Evolutionary conservation across 2,797 vertebrate species (phyloP).

Genomic region (Typhlichthys subterraneus): DNA sequence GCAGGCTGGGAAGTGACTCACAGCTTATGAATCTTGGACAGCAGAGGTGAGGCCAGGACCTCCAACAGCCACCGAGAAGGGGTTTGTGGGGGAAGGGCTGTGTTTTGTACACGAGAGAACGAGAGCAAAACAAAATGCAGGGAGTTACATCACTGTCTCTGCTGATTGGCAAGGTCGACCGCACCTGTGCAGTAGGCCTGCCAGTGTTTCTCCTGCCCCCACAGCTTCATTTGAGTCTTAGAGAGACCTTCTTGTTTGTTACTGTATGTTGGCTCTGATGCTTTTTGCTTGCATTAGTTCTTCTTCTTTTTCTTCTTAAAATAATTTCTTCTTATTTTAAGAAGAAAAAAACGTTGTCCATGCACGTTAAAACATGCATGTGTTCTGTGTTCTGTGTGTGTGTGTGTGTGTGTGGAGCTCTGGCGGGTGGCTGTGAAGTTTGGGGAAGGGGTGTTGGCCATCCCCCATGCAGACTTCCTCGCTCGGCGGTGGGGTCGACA

Average conservation of each 20-base stretch:
- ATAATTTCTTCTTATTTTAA: too few relatives aligned
- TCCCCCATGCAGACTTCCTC: conserved; percentile 75
- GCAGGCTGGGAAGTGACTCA: conserved; percentile 52
- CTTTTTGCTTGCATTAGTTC: too few relatives aligned
- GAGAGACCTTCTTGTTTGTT: conserved; percentile 2
- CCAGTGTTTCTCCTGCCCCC: too few relatives aligned
- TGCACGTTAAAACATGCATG: background rate
- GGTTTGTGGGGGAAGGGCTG: conserved; percentile 36
- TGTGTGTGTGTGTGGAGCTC: conserved; percentile 26
- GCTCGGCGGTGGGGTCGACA: conserved; percentile 69
- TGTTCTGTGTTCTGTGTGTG: conserved; percentile 25
- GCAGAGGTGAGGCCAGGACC: conserved; percentile 32
- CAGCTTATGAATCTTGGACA: conserved; percentile 49
- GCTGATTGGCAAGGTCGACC: too few relatives aligned
- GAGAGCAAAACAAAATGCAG: too few relatives aligned
- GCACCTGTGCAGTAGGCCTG: too few relatives aligned
- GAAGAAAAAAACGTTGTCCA: too few relatives aligned
- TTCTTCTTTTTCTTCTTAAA: too few relatives aligned
- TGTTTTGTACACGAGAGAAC: background rate
- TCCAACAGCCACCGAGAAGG: conserved; percentile 26
- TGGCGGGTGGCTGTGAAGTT: conserved; percentile 76
- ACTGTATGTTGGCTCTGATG: too few relatives aligned
- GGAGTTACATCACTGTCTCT: background rate
- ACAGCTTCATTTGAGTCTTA: background rate
- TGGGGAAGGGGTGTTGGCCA: conserved; percentile 73